Evolutionary conservation across 2,797 vertebrate genomes (phyloP).

Genomic region (Acanthiza pusilla): DNA sequence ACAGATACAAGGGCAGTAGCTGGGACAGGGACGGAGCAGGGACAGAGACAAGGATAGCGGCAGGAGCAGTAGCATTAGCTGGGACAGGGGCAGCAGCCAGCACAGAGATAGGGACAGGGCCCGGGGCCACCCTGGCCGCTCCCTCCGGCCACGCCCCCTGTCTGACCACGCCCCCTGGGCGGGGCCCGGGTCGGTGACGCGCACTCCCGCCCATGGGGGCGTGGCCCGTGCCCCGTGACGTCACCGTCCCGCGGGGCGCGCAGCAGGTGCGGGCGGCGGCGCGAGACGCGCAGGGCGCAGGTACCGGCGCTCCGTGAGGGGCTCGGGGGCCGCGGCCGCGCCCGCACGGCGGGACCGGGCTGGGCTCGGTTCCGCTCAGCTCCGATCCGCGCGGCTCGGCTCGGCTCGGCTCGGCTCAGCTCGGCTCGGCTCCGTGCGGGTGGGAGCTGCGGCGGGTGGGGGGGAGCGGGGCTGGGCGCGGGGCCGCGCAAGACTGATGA

Average conservation of each 20-base stretch:
- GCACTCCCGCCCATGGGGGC: rapidly evolving
- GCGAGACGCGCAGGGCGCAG: background rate
- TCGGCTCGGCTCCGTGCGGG: background rate
- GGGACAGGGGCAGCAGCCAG: too few relatives aligned
- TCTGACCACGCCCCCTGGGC: rapidly evolving
- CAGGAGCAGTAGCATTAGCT: background rate
- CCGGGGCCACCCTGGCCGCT: rapidly evolving
- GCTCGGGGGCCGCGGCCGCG: background rate
- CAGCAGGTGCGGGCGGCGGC: background rate
- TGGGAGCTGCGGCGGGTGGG: background rate
- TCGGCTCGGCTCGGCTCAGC: background rate
- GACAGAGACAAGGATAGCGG: background rate
- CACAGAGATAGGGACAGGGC: background rate
- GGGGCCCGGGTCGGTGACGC: rapidly evolving
- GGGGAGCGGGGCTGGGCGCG: background rate
- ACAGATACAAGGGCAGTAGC: background rate
- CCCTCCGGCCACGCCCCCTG: rapidly evolving
- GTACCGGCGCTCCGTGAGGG: background rate
- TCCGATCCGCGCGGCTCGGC: background rate
- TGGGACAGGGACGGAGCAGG: background rate
- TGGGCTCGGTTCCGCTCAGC: too few relatives aligned
- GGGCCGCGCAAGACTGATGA: background rate
- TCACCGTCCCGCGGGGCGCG: background rate
- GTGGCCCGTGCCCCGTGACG: background rate
- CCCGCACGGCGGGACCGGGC: too few relatives aligned